Percentiles rank a stretch among this genome's conserved stretches.
Evolutionary conservation across 2,888 invertebrate species (phyloP).

Genomic region (Epiblema foenella): DNA sequence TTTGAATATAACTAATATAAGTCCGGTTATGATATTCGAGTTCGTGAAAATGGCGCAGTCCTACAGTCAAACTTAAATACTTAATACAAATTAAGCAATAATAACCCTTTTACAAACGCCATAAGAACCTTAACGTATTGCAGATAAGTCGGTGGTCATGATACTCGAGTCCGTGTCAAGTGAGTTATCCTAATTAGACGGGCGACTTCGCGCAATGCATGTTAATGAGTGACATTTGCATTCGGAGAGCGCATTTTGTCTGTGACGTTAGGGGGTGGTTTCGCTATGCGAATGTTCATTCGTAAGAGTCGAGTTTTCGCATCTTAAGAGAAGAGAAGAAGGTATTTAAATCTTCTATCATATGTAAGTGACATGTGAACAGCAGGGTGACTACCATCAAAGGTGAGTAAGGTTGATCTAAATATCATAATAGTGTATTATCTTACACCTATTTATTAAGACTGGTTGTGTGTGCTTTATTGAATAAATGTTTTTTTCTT

Average conservation of each 20-base stretch:
- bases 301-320: not conserved
- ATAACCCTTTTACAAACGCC: not conserved
- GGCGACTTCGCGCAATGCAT: slow-evolving; percentile 80
- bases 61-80: not conserved
- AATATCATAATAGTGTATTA: too few relatives aligned
- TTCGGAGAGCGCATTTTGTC: slow-evolving; percentile 58
- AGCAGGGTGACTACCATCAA: too few relatives aligned
- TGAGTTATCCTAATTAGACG: slow-evolving; percentile 79
- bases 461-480: too few relatives aligned
- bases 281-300: slow-evolving; percentile 8
- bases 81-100: slow-evolving; percentile 1
- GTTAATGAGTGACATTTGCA: slow-evolving; percentile 83
- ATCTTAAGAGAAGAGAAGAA: too few relatives aligned
- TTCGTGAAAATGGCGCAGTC: slow-evolving; percentile 11
- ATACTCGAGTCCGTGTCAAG: slow-evolving; percentile 69
- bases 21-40: not conserved
- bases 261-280: slow-evolving; percentile 32
- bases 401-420: too few relatives aligned
- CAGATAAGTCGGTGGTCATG: slow-evolving; percentile 53
- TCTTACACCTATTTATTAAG: too few relatives aligned
- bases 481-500: too few relatives aligned
- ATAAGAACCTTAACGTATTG: slow-evolving; percentile 15
- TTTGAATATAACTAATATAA: not conserved
- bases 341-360: too few relatives aligned
- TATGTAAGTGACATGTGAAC: too few relatives aligned